Conservation (phyloP, 2,888 invertebrate species). For the Harpagoxenus sublaevis region DNA sequence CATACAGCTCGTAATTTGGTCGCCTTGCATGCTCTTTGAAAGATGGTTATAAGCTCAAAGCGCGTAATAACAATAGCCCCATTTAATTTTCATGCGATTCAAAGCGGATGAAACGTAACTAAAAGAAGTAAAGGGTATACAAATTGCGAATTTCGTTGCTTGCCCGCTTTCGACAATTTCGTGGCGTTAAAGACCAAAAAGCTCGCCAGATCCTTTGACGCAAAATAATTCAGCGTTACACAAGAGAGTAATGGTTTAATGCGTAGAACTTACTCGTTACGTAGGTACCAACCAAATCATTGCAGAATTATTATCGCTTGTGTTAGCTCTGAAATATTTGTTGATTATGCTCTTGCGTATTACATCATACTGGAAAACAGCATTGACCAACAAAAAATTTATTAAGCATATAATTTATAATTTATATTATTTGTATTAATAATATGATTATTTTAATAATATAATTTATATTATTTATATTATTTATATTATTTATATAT, state of each 20-base stretch:
- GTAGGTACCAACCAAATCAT: constrained; percentile 1
- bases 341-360: background rate
- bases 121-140: constrained; percentile 59
- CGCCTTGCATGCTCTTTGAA: constrained; percentile 6
- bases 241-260: constrained; percentile 37
- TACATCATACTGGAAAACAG: background rate
- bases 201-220: constrained; percentile 41
- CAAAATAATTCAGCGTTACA: constrained; percentile 37
- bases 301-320: constrained; percentile 23
- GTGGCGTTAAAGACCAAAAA: constrained; percentile 47
- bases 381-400: background rate
- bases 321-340: background rate
- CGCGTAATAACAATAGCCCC: constrained; percentile 54
- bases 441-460: background rate
- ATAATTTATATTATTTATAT: too few relatives aligned
- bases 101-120: constrained; percentile 59
- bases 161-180: constrained; percentile 47
- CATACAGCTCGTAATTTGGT: constrained; percentile 11
- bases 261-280: constrained; percentile 9
- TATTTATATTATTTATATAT: too few relatives aligned
- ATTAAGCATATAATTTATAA: background rate
- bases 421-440: background rate
- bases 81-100: constrained; percentile 64
- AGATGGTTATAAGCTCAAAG: constrained; percentile 54
- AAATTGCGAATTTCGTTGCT: constrained; percentile 58